Evolutionary conservation across 2,797 vertebrate species (phyloP), one percentile per base, ranked within the genome.

Genomic region (Chelmon rostratus): DNA sequence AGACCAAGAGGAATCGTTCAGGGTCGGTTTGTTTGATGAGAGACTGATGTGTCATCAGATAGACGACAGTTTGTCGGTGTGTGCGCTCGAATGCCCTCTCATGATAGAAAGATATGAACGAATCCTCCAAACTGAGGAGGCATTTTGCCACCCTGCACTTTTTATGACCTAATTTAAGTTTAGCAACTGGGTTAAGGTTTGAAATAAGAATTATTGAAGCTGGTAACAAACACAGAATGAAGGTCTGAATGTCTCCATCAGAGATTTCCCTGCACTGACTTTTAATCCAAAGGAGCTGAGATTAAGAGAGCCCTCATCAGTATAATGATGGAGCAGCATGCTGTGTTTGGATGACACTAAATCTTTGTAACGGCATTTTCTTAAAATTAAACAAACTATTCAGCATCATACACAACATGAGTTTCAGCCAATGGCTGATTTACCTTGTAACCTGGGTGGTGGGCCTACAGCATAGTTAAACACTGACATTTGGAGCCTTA

Each of bases 11-110:
- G 35, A 57, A 23, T 19, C 40, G 53, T 21, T 62, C 9, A 0
- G 44, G 21, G 33, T 58, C 70, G 25, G 46, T 74, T 78, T 67
- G 52, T 56, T 58, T 47, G 58, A 69, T n/a, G 28, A 52, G 46
- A n/a, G 52, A 9, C 21, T 40, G 61, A 31, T 59, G 37, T 50
- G 13, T 65, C 42, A 46, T 18, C 37, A 53, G 79, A 70, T 63
- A 40, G 42, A 63, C 2, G 42, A 35, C 2, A 8, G 38, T 68
- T 47, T 62, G 47, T 76, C 56, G 58, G 28, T 78, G 53, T 46
- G 28, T 33, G 21, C 31, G 53, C 44, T 33, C 3, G 25, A 11
- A 40, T 53, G 58, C 64, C 37, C 25, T 61, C 12, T 19, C 6
- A 42, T 19, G 33, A 64, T 50, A 18, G 8, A 63, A 40, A 58